phyloP scores from a whole-genome alignment of 2,113 vertebrate species.

The Poicephalus meyeri region DNA sequence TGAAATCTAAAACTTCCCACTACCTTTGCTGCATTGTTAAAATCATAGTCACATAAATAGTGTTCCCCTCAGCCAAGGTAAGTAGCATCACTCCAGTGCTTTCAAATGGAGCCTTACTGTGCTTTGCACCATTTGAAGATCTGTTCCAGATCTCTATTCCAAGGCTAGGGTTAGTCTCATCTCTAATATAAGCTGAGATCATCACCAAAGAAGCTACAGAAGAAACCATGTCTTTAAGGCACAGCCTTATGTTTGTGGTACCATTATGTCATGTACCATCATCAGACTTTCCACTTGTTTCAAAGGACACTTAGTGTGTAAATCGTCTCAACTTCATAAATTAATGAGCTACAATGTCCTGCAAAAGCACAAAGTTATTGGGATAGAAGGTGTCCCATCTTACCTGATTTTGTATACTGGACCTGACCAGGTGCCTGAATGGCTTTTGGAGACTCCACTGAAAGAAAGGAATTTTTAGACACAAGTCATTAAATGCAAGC shows the following conservation, averaged over 20 bases:
- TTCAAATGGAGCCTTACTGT: constrained; percentile 5
- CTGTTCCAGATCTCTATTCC: neutral
- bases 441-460: neutral
- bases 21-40: neutral
- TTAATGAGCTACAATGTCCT: neutral
- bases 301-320: neutral
- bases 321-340: neutral
- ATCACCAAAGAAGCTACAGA: neutral
- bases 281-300: neutral
- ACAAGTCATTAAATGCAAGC: neutral
- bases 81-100: constrained; percentile 35
- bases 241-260: neutral
- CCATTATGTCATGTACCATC: neutral
- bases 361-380: neutral
- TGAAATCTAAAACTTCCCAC: neutral
- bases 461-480: neutral
- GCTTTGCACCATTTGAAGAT: constrained; percentile 11
- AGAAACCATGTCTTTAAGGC: neutral
- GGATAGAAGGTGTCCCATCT: neutral
- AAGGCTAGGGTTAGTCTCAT: neutral
- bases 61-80: constrained; percentile 60
- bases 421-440: neutral
- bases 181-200: neutral
- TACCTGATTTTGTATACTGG: neutral
- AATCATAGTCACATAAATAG: neutral